Conservation (phyloP, 2,113 vertebrate species). For the Myotis brandtii region DNA sequence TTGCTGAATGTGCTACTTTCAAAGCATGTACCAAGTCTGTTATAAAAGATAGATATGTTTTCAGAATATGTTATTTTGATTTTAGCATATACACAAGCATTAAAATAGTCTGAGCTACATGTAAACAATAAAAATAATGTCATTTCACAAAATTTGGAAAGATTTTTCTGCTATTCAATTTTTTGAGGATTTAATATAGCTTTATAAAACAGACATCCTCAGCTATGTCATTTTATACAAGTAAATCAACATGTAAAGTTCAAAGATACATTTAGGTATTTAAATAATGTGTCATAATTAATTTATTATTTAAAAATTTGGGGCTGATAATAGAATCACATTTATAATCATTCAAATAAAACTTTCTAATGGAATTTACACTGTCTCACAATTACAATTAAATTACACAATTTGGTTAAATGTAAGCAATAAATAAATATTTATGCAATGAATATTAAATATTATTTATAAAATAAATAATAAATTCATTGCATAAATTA, state of each 20-base stretch:
- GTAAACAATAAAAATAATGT: background rate
- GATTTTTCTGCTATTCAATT: constrained; percentile 11
- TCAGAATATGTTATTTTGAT: constrained; percentile 7
- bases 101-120: constrained; percentile 36
- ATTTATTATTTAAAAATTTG: constrained; percentile 46
- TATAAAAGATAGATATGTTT: background rate
- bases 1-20: background rate
- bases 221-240: background rate
- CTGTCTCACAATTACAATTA: background rate
- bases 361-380: background rate
- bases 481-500: background rate
- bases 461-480: background rate
- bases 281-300: constrained; percentile 1
- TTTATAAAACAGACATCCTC: constrained; percentile 17
- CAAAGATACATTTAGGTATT: background rate
- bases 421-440: background rate
- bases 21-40: background rate
- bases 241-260: constrained; percentile 20
- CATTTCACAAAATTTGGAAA: constrained; percentile 43
- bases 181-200: constrained; percentile 2
- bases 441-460: background rate
- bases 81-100: background rate
- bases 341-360: background rate
- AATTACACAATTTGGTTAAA: background rate
- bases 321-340: background rate